These are phyloP conservation scores for Catocala nupta DNA, from an alignment of 2,888 invertebrate species.

Conservation along the genomic window DNA sequence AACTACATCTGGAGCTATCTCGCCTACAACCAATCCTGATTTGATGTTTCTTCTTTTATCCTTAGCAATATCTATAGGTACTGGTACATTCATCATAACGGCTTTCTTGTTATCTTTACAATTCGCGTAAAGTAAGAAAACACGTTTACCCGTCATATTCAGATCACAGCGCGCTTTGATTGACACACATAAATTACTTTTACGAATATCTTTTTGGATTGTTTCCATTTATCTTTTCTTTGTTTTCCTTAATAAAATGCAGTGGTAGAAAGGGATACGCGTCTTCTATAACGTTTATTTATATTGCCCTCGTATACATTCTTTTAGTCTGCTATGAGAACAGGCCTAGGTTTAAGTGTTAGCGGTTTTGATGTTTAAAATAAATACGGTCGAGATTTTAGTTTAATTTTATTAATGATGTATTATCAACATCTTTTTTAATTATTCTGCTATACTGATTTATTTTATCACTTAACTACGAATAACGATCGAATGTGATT, in stretches of 20 bases:
- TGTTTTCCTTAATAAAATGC: constrained; percentile 49
- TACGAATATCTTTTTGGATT: constrained; percentile 35
- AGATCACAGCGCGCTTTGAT: constrained; percentile 39
- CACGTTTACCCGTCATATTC: constrained; percentile 9
- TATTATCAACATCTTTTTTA: no score
- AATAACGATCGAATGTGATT: no score
- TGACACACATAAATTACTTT: constrained; percentile 48
- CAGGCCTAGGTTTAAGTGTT: constrained; percentile 6
- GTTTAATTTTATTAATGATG: no score
- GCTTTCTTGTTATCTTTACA: not conserved
- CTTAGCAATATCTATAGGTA: no score
- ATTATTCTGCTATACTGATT: no score
- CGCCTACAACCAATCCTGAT: no score
- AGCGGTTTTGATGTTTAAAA: constrained; percentile 11
- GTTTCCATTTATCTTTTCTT: constrained; percentile 47
- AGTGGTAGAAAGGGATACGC: constrained; percentile 45
- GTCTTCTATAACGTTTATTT: constrained; percentile 36
- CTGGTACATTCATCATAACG: not conserved
- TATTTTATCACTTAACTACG: no score
- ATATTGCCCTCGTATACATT: constrained; percentile 28
- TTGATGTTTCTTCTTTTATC: no score
- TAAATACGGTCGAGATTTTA: no score
- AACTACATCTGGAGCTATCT: no score
- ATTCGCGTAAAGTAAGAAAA: constrained; percentile 9
- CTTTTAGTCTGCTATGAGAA: constrained; percentile 9